phyloP scores from a whole-genome alignment of 2,113 vertebrate genomes.

The Hippocampus barbouri region DNA sequence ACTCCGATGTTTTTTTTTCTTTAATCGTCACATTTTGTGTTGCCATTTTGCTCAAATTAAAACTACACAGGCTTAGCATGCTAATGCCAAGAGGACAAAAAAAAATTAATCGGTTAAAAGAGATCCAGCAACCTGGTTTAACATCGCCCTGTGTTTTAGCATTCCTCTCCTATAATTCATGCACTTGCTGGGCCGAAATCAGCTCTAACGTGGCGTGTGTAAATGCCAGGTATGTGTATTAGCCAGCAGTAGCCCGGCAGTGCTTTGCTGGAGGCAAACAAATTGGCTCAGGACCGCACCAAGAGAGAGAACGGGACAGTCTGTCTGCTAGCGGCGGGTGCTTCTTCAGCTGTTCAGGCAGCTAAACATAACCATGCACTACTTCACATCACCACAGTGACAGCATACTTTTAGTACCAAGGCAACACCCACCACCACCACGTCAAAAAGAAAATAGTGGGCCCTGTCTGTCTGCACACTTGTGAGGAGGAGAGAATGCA shows the following conservation, averaged over 20 bases:
- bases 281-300: slow-evolving; percentile 29
- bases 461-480: not conserved
- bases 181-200: not conserved
- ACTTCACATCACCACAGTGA: slow-evolving; percentile 12
- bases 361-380: slow-evolving; percentile 62
- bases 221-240: slow-evolving; percentile 20
- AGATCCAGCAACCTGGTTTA: not conserved
- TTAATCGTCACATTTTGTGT: no score
- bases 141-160: not conserved
- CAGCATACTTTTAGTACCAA: slow-evolving; percentile 17
- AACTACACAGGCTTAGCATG: not conserved
- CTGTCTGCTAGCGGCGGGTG: slow-evolving; percentile 21
- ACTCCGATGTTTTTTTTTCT: no score
- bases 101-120: not conserved
- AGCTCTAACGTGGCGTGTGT: not conserved
- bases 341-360: slow-evolving; percentile 60
- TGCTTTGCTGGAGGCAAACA: slow-evolving; percentile 11
- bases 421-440: slow-evolving; percentile 8
- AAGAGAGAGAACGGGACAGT: slow-evolving; percentile 18
- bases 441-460: not conserved
- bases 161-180: not conserved
- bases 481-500: slow-evolving; percentile 39
- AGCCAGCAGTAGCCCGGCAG: slow-evolving; percentile 8
- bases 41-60: not conserved
- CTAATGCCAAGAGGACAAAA: not conserved